Evolutionary conservation across 2,888 invertebrate genomes (phyloP), one percentile per base, ranked within the genome.

Genomic region (Biston stratarius): DNA sequence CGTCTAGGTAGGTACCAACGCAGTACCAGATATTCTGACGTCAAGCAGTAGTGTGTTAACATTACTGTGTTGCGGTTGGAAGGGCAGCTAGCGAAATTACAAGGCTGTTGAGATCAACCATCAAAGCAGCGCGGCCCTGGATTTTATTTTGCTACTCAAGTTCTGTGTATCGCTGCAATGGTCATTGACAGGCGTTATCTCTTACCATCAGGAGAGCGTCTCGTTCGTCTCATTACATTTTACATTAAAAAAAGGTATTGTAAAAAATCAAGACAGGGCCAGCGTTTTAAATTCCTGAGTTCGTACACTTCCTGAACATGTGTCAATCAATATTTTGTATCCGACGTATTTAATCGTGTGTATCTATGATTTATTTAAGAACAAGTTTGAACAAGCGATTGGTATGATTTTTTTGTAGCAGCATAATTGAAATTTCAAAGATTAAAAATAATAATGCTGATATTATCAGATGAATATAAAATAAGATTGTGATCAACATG

Each of bases 291-390:
- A 44, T 42, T 49, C 15, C 14, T 38, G 14, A 48, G 11, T 14
- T 36, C 3, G 47, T 38, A 40, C 1, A 51, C 15, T 49, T 63
- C 63, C 56, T 63, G 47, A 36, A 64, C 24, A 45, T 53, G 24
- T 44, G 58, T 61, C 53, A 52, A 53, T 64, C 59, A 59, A 42
- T n/a, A 42, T 64, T 24, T 64, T 49, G 36, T 52, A 58, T 55
- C 48, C 52, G 51, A 53, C 44, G 63, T 53, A 57, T 66, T 34
- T 63, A 66, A 69, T 66, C 61, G 61, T 61, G 57, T 58, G 61
- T 49, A 9, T 56, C 34, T 52, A 1, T 40, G 33, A 58, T 66
- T 48, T 58, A 63, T 55, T 60, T 49, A 33, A n/a, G 47, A 63
- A 60, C 36, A 55, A 34, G 60, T 44, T 56, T 44, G 44, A 61